phyloP scores from a whole-genome alignment of 1,140 invertebrate genomes.

The Ctenoplectra terminalis region DNA sequence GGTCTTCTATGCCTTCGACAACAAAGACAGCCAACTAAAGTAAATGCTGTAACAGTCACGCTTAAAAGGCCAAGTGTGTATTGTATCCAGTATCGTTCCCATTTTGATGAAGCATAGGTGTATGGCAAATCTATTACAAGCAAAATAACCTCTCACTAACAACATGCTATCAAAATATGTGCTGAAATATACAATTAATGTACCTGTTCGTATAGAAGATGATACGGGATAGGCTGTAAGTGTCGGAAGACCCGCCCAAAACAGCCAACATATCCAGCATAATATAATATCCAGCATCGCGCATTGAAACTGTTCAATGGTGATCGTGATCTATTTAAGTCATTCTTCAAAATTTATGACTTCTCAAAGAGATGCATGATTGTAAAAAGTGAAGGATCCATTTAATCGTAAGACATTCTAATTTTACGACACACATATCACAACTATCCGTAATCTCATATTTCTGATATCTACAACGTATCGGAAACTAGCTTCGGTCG shows the following conservation, averaged over 20 bases:
- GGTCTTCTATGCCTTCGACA: conserved; percentile 76
- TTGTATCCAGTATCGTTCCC: conserved; percentile 76
- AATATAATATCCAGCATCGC: conserved; percentile 72
- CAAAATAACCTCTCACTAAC: conserved; percentile 37
- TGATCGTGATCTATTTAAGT: conserved; percentile 63
- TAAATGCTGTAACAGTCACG: conserved; percentile 74
- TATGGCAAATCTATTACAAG: conserved; percentile 60
- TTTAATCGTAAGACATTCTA: conserved; percentile 49
- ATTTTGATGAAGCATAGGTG: conserved; percentile 62
- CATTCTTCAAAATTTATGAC: conserved; percentile 56
- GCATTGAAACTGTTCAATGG: conserved; percentile 49
- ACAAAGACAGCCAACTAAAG: conserved; percentile 79
- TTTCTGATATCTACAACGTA: conserved; percentile 35
- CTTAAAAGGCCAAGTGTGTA: conserved; percentile 73
- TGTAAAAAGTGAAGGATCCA: conserved; percentile 14
- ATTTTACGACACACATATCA: conserved; percentile 63
- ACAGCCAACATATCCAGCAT: conserved; percentile 72
- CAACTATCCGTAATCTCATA: conserved; percentile 40
- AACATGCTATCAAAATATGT: neutral
- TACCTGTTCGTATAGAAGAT: conserved; percentile 68
- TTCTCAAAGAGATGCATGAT: conserved; percentile 9
- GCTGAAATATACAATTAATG: conserved; percentile 5
- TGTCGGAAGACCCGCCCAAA: conserved; percentile 76
- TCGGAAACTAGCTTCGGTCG: conserved; percentile 22
- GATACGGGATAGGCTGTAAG: conserved; percentile 73